A percentile compares a stretch with the other conserved stretches of the same genome.
These are phyloP conservation scores for Philopotamus ludificatus DNA, from an alignment of 1,140 invertebrate genomes.

Conservation along the genomic window DNA sequence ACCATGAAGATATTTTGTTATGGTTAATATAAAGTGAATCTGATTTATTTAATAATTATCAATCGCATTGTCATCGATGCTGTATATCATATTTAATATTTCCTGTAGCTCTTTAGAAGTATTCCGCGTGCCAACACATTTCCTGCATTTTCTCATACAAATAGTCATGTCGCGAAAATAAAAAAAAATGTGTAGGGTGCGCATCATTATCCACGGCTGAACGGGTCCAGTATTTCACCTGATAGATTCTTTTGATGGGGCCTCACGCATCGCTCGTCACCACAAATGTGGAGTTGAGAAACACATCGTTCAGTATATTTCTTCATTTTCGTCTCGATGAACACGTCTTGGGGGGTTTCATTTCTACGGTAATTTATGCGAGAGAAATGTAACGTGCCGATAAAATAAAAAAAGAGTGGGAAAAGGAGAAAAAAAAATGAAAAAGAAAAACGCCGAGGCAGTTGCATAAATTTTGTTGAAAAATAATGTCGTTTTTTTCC, in stretches of 20 bases:
- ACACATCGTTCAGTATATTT: background rate
- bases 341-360: constrained; percentile 1
- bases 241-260: constrained; percentile 20
- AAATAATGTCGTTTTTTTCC: no score
- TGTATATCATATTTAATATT: no score
- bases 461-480: background rate
- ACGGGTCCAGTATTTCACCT: constrained; percentile 16
- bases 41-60: no score
- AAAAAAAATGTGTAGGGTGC: background rate
- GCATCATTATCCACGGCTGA: constrained; percentile 21
- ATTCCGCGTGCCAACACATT: no score
- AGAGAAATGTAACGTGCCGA: no score
- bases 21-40: background rate
- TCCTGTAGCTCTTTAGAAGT: no score
- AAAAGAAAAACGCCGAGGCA: no score
- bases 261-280: constrained; percentile 4
- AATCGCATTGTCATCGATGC: no score
- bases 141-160: no score
- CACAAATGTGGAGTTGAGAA: background rate
- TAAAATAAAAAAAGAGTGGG: no score
- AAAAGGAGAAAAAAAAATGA: no score
- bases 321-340: background rate
- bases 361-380: background rate
- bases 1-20: background rate
- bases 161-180: background rate